Evolutionary conservation across 2,113 vertebrate species (phyloP).

Genomic region (Eclectus roratus): DNA sequence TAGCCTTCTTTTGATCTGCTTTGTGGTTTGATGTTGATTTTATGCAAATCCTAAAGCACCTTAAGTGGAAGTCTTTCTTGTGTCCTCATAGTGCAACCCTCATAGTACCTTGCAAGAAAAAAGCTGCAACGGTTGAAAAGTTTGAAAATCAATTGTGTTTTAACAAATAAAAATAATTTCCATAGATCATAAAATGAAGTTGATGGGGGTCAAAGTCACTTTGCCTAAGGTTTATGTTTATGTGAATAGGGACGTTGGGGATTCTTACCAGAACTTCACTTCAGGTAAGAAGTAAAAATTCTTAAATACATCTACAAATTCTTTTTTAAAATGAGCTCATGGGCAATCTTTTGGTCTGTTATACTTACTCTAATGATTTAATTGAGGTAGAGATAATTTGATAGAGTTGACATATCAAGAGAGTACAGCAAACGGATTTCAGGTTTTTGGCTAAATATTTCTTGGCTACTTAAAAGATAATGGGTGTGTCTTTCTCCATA

Average conservation of each 20-base stretch:
- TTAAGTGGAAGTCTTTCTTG: neutral
- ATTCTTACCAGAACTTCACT: neutral
- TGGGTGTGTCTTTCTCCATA: neutral
- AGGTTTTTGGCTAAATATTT: neutral
- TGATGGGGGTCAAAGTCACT: neutral
- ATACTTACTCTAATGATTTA: constrained; percentile 6
- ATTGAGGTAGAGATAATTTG: constrained; percentile 4
- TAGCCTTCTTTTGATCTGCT: neutral
- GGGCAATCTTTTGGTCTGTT: constrained; percentile 10
- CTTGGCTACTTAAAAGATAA: constrained; percentile 30
- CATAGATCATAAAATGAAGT: neutral
- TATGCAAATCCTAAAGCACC: neutral
- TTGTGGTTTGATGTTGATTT: neutral
- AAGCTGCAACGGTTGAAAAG: neutral
- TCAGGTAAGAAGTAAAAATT: constrained; percentile 3
- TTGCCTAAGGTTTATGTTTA: neutral
- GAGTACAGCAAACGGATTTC: constrained; percentile 21
- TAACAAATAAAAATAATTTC: neutral
- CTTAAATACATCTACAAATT: neutral
- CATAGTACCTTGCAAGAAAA: neutral
- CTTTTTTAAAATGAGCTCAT: neutral
- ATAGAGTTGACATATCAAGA: neutral
- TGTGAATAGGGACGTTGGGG: neutral
- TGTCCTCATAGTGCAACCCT: neutral
- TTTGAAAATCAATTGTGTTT: neutral